Percentiles rank a stretch among this genome's conserved stretches.
Evolutionary conservation across 2,888 invertebrate species (phyloP).

Genomic region (Oligia fasciuncula): DNA sequence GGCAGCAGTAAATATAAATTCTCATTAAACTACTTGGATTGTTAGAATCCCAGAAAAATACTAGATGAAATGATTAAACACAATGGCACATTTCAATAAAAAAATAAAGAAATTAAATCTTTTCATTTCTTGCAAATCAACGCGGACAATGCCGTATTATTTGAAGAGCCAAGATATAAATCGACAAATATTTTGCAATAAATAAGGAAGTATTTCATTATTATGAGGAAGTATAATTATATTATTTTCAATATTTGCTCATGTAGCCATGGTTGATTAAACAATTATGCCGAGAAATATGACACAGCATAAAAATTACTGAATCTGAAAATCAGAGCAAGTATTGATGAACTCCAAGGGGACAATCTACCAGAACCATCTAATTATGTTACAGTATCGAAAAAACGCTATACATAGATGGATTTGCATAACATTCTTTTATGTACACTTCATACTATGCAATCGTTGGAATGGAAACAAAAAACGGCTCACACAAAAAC

Average conservation of each 20-base stretch:
- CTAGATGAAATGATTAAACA: background rate
- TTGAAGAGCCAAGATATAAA: background rate
- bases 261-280: constrained; percentile 18
- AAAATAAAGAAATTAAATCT: background rate
- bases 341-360: constrained; percentile 10
- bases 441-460: constrained; percentile 27
- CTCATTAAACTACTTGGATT: background rate
- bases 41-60: background rate
- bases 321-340: constrained; percentile 17
- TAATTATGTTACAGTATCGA: background rate
- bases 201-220: constrained; percentile 5
- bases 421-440: constrained; percentile 32
- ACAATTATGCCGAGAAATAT: constrained; percentile 13
- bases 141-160: background rate
- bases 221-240: background rate
- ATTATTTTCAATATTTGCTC: background rate
- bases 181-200: background rate
- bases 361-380: background rate
- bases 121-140: background rate
- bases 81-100: background rate
- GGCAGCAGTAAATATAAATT: background rate
- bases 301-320: background rate
- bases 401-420: constrained; percentile 36
- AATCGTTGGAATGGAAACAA: constrained; percentile 48
- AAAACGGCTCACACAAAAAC: constrained; percentile 46